Base-by-base conservation (phyloP, 2,797 vertebrate genomes). In the Typhlichthys eigenmanni region DNA sequence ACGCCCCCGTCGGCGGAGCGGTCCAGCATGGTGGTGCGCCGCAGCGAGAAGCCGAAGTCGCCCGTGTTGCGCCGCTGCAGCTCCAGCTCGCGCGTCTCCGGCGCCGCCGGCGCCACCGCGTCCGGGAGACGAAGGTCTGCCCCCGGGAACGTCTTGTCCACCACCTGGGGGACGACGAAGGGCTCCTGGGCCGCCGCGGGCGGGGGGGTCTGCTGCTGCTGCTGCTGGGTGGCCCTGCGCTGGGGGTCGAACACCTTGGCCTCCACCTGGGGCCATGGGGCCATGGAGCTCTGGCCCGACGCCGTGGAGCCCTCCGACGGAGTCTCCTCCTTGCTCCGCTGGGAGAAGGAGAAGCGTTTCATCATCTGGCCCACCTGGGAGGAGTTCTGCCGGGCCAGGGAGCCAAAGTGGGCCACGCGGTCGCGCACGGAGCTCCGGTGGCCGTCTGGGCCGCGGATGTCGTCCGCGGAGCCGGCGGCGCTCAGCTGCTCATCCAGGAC, bases 281-380 rank as follows among this genome's bases (percentile, higher is more conserved):
- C 94, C 0, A 95, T 94, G 0, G 97, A 97, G 79, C 92, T 93
- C 78, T 96, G 95, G 75, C 97, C 96, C 0, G 97, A 98, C 0
- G 96, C 96, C 0, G 96, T 98, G 60, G 97, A 98, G 0, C 93
- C 89, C 83, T 99, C 97, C 0, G 96, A 98, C 0, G 93, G 88
- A 55, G 95, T 98, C 80, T 97, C 97, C 11, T 99, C 96, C 56
- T 96, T 95, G 87, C 95, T 98, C 69, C 87, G 91, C 79, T 97
- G 96, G 9, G 97, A 98, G 81, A 98, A 98, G 24, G 96, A 99
- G 82, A 98, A 98, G 53, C 96, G 94, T 71, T 98, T 99, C 86
- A 97, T 97, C n/a, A 98, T 96, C 64, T 93, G 92, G 24, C 92
- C 92, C 89, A 97, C 90, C 87, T 97, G 96, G 0, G 92, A 93